phyloP scores from a whole-genome alignment of 2,888 invertebrate species.

The Nemotelus nigrinus region DNA sequence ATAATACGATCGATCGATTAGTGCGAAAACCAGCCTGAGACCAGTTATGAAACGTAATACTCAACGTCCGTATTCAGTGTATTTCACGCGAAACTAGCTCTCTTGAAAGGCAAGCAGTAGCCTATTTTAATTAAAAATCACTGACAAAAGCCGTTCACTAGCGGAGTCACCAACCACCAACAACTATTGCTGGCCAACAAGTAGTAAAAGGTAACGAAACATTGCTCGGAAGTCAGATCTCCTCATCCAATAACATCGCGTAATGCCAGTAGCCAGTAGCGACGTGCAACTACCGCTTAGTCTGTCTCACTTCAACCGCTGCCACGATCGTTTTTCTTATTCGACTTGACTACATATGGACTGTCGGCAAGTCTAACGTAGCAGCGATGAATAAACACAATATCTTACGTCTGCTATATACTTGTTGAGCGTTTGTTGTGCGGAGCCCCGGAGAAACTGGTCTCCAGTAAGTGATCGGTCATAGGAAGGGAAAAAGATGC shows the following conservation, averaged over 20 bases:
- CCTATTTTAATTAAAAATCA: not conserved
- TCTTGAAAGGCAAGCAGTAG: not conserved
- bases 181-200: conserved; percentile 42
- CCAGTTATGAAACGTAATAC: not conserved
- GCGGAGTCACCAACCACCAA: conserved; percentile 34
- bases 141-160: conserved; percentile 16
- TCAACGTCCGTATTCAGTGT: not conserved
- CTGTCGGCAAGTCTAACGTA: conserved; percentile 4
- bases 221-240: conserved; percentile 46
- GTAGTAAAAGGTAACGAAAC: conserved; percentile 44
- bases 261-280: conserved; percentile 61
- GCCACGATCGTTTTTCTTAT: conserved; percentile 46
- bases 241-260: conserved; percentile 62
- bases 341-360: conserved; percentile 2
- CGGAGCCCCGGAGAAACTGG: conserved; percentile 3
- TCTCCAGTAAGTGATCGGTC: too few relatives aligned
- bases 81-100: not conserved
- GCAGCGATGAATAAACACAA: conserved; percentile 11
- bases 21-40: not conserved
- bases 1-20: not conserved
- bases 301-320: conserved; percentile 36
- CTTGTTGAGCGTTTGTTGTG: conserved; percentile 12
- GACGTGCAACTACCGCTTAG: conserved; percentile 29
- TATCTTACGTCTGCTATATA: conserved; percentile 24
- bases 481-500: too few relatives aligned